Conservation (phyloP, 2,113 vertebrate species). For the Sinocyclocheilus anshuiensis region DNA sequence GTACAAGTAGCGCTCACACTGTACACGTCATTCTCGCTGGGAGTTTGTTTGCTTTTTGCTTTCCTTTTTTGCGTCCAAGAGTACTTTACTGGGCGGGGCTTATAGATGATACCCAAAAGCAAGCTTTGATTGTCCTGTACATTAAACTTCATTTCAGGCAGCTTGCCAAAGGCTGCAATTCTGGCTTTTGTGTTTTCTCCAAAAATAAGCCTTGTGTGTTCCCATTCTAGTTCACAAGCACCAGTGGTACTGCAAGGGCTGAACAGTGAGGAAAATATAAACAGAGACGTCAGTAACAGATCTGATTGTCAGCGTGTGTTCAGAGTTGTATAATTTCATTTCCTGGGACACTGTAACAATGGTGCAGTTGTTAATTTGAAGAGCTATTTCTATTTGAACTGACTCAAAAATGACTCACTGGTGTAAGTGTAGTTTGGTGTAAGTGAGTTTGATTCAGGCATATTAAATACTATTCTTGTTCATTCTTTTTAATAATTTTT, state of each 20-base stretch:
- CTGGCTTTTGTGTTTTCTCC: constrained; percentile 67
- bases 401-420: neutral
- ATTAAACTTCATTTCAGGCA: constrained; percentile 46
- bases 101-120: constrained; percentile 53
- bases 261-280: neutral
- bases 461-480: neutral
- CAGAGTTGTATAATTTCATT: neutral
- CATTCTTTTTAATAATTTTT: neutral
- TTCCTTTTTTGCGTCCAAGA: neutral
- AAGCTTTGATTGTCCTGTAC: constrained; percentile 52
- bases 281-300: neutral
- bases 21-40: neutral
- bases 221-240: constrained; percentile 43
- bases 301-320: neutral
- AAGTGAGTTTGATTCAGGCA: neutral
- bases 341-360: neutral
- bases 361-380: neutral
- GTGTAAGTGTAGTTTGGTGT: neutral
- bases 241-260: neutral
- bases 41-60: neutral
- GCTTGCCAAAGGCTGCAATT: constrained; percentile 49
- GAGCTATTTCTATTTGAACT: neutral
- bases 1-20: constrained; percentile 1
- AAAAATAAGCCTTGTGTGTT: constrained; percentile 58
- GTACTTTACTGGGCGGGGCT: neutral